Conservation (phyloP, 2,797 vertebrate species). For the Phrynocephalus vlangalii region DNA sequence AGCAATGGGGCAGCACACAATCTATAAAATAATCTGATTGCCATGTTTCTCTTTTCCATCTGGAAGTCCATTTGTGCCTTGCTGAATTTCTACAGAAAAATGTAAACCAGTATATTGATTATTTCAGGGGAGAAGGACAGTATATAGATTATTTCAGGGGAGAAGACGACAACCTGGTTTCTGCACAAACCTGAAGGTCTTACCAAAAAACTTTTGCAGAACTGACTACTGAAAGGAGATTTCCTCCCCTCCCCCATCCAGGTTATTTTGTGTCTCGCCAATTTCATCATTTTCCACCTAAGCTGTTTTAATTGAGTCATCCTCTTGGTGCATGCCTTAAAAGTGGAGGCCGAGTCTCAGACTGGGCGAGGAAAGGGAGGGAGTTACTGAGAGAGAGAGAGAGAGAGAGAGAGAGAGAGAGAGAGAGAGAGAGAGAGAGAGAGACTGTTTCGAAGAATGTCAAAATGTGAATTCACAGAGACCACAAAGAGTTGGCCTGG, state of each 20-base stretch:
- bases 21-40: too few relatives aligned
- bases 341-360: background rate
- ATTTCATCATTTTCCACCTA: slow-evolving; percentile 9
- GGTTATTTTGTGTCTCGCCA: background rate
- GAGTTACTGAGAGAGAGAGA: too few relatives aligned
- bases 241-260: background rate
- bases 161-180: too few relatives aligned
- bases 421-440: too few relatives aligned
- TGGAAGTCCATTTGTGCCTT: too few relatives aligned
- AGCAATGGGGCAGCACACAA: too few relatives aligned
- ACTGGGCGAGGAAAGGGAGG: too few relatives aligned
- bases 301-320: background rate
- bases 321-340: background rate
- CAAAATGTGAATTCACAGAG: background rate
- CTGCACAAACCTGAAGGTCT: background rate
- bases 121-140: too few relatives aligned
- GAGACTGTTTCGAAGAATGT: background rate
- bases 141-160: too few relatives aligned
- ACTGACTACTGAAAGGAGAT: background rate
- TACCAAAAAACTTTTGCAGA: background rate
- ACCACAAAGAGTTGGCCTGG: background rate
- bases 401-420: too few relatives aligned
- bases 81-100: too few relatives aligned
- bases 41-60: too few relatives aligned
- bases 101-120: background rate